Evolutionary conservation across 2,113 vertebrate species (phyloP), one percentile per base, ranked within the genome.

Genomic region (Etheostoma cragini): DNA sequence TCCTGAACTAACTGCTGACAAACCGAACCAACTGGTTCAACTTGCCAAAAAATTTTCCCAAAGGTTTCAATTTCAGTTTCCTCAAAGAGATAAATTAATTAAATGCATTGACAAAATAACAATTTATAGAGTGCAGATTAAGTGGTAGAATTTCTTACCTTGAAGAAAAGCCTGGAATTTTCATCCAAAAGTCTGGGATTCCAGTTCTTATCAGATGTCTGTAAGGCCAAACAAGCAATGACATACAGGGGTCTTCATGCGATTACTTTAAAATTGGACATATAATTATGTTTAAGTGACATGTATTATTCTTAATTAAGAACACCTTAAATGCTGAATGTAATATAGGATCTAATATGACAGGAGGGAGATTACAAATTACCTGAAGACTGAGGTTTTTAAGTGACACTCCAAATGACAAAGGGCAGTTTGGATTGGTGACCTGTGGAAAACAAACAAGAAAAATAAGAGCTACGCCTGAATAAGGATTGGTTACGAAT

Each of bases 331-430:
- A 3, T 74, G 12, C 54, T 70, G 38, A 52, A 50, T 33, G 35
- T 21, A 45, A 70, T n/a, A 61, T 12, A 46, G 13, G n/a, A 66
- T 21, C 61, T 47, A 8, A 65, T 46, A 8, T 21, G 5, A 64
- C 8, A 35, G 1, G 11, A 63, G 17, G 54, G 10, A 71, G 6
- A 68, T 54, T 19, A 56, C 19, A 56, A 50, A 77, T 88, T 96
- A 99, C 98, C 97, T 99, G 97, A 85, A 99, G 96, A 89, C 98
- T 99, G 89, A 99, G 95, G 92, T 99, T 99, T 87, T 98, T 96
- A 86, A 99, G 97, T 6, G 98, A 98, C 80, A 99, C 95, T 65
- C 98, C 98, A 93, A 98, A 97, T 21, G 98, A 98, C 70, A 99
- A 90, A 2, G 98, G 97, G 21, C 93, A 96, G 64, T 91, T 94